Conservation (phyloP, 1,140 invertebrate genomes). For the Acromyrmex heyeri region DNA sequence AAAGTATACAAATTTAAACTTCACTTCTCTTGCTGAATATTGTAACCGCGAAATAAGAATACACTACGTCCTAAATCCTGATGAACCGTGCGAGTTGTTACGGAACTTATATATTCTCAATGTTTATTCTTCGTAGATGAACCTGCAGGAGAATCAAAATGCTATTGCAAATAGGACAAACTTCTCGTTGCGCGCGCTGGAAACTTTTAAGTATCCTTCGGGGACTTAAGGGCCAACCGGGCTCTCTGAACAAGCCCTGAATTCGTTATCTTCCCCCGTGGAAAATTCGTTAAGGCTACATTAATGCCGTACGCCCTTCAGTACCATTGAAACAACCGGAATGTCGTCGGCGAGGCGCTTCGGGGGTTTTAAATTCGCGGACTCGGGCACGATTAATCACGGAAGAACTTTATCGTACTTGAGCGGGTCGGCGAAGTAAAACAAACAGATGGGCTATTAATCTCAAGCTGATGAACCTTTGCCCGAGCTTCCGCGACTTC, state of each 20-base stretch:
- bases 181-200: slow-evolving; percentile 6
- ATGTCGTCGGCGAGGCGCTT: slow-evolving; percentile 48
- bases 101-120: not conserved
- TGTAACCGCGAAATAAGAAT: not conserved
- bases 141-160: slow-evolving; percentile 48
- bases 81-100: not conserved
- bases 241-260: slow-evolving; percentile 15
- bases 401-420: slow-evolving; percentile 73
- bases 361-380: slow-evolving; percentile 49
- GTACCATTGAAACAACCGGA: slow-evolving; percentile 57
- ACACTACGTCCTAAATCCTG: not conserved
- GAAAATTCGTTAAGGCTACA: slow-evolving; percentile 57
- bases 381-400: slow-evolving; percentile 67
- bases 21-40: not conserved
- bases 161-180: slow-evolving; percentile 50
- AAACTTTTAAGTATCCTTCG: slow-evolving; percentile 47
- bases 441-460: slow-evolving; percentile 74
- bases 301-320: slow-evolving; percentile 49
- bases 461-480: slow-evolving; percentile 74
- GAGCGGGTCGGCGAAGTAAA: slow-evolving; percentile 58
- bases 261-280: slow-evolving; percentile 48
- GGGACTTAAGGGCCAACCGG: slow-evolving; percentile 52
- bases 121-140: slow-evolving; percentile 37
- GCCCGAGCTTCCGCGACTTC: slow-evolving; percentile 62
- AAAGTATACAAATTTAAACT: not conserved